Conservation (phyloP, 2,113 vertebrate genomes). For the Oreochromis tanganicae region DNA sequence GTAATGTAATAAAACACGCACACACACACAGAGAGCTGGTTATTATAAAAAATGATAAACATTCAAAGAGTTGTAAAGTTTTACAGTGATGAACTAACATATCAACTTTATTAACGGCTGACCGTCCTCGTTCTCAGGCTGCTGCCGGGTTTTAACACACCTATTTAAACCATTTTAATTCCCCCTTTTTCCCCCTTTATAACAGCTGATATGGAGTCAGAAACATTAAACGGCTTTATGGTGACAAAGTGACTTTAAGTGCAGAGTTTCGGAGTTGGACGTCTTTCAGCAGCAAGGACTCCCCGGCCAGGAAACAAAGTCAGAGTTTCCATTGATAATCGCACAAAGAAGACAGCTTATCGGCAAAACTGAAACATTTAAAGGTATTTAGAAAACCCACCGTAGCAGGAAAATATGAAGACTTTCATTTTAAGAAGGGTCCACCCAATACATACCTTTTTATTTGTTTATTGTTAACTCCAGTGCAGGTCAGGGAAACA, state of each 20-base stretch:
- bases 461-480: not conserved
- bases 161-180: slow-evolving; percentile 41
- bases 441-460: too few species aligned
- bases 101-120: slow-evolving; percentile 52
- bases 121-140: slow-evolving; percentile 23
- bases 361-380: not conserved
- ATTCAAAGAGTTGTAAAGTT: slow-evolving; percentile 61
- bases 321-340: not conserved
- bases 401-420: not conserved
- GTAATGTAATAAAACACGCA: slow-evolving; percentile 43
- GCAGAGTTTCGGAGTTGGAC: not conserved
- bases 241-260: slow-evolving; percentile 41
- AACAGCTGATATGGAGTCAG: slow-evolving; percentile 20
- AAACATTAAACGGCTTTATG: slow-evolving; percentile 43
- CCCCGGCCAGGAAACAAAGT: not conserved
- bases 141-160: not conserved
- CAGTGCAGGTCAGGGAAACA: not conserved
- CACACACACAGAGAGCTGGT: not conserved
- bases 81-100: slow-evolving; percentile 60
- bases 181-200: not conserved
- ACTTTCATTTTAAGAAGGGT: not conserved
- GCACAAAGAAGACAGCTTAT: not conserved
- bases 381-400: not conserved
- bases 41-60: slow-evolving; percentile 66
- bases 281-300: not conserved